Evolutionary conservation across 2,888 invertebrate species (phyloP).

Genomic region (Chrysodeixis includens): DNA sequence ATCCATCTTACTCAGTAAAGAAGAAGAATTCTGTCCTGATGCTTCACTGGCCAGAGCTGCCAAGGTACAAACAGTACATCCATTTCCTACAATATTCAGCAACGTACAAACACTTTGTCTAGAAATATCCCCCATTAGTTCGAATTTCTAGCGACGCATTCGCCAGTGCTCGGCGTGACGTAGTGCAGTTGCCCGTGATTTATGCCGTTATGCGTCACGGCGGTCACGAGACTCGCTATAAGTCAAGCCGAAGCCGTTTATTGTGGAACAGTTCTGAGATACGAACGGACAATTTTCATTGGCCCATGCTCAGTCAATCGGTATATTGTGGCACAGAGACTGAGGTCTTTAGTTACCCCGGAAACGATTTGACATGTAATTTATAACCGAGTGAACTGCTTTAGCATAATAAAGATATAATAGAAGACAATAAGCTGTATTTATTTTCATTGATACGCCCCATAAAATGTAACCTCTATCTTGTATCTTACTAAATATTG

Average conservation of each 20-base stretch:
- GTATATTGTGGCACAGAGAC: not conserved
- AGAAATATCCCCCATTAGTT: constrained; percentile 7
- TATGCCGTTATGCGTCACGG: constrained; percentile 7
- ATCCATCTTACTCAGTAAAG: too few species aligned
- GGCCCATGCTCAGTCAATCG: not conserved
- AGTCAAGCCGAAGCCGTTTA: constrained; percentile 5
- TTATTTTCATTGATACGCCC: not conserved
- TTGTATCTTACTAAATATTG: constrained; percentile 41
- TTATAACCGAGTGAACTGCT: not conserved
- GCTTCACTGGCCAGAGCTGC: too few species aligned
- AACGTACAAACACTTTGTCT: constrained; percentile 3
- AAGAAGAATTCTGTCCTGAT: too few species aligned
- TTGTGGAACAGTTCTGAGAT: constrained; percentile 4
- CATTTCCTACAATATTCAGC: constrained; percentile 1
- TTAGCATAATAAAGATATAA: not conserved
- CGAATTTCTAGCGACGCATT: constrained; percentile 5
- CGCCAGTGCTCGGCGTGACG: not conserved
- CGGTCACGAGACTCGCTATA: constrained; percentile 5
- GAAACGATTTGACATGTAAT: not conserved
- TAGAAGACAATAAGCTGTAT: not conserved
- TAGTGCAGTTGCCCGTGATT: constrained; percentile 7
- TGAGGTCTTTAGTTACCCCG: not conserved
- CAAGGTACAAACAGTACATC: too few species aligned
- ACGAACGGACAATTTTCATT: not conserved
- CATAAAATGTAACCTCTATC: constrained; percentile 36